Evolutionary conservation across 2,888 invertebrate genomes (phyloP), one percentile per base, ranked within the genome.

Genomic region (Eristalis pertinax): DNA sequence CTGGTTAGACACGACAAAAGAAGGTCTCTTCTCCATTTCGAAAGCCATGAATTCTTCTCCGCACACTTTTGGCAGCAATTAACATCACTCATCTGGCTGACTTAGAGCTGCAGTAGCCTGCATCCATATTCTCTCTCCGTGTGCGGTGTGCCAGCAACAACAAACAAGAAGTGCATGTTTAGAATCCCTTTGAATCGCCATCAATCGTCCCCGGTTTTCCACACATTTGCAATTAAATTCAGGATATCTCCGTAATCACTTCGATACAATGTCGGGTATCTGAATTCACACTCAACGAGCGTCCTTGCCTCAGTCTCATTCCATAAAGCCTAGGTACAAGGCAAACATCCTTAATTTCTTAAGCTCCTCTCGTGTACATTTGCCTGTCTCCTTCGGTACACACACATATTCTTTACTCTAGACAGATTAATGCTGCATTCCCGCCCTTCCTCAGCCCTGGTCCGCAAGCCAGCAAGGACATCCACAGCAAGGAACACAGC

Each of bases 391-490:
- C 29, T 22, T n/a, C 79, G 29, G 72, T 72, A 62, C 60, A 73
- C 60, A 29, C 63, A 80, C 72, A 80, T 10, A 29, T 79, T 62
- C 32, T 60, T 79, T 62, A 80, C 63, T 63, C 50, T 64, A 4
- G 74, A 80, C 80, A 74, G 67, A 80, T 80, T 80, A 80, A 80
- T 80, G 56, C 38, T 19, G 65, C 50, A 60, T 58, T 15, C 38
- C 8, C 60, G 8, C 35, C 4, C 62, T 62, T 41, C 24, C 26
- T 35, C 26, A 5, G 15, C 8, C 7, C 8, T 15, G 38, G 22
- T 32, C 35, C 35, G 1, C 35, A 38, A n/a, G 4, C 13, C 15
- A 60, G 32, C 29, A 56, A 65, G 58, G 58, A 72, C 72, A 65
- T 38, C 38, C 38, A 38, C 4, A 38, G 38, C 38, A 13, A 38